Evolutionary conservation across 2,797 vertebrate genomes (phyloP), one percentile per base, ranked within the genome.

Genomic region (Pantherophis alleghaniensis): DNA sequence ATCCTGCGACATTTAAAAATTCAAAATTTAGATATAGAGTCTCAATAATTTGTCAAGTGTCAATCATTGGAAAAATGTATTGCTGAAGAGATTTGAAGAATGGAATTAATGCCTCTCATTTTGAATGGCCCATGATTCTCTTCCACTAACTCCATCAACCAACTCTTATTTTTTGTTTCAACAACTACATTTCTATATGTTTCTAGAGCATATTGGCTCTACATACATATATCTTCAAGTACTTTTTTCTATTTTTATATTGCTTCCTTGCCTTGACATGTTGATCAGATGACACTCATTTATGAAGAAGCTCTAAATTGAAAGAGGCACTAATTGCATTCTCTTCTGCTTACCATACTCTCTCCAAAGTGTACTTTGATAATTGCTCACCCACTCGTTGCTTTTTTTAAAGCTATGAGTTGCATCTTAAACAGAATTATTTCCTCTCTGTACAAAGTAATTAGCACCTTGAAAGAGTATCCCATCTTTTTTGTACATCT

Each of bases 301-400:
- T 91, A 91, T 91, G 86, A 83, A 87, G 63, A 69, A 93, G 66
- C 86, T 89, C n/a, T 88, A 91, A 88, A 93, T 53, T 91, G 92
- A 93, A 93, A 88, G 90, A 93, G 87, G 90, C 66, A 83, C 16
- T 91, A 93, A 91, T 91, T 93, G 87, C 87, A 93, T 91, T 93
- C 86, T 88, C 87, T 91, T 79, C 57, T 91, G 57, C 86, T 91
- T 89, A 57, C 66, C 83, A 32, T 60, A n/a, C 24, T 89, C 66
- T 88, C 87, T 91, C 90, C 57, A 91, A 91, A 91, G 90, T 28
- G 66, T 91, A 88, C 56, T 88, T 89, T 91, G 24, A 87, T 93
- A 91, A 93, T 93, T 93, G 87, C 90, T 93, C 92, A 93, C 90
- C 92, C 90, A 93, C 92, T 83, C 86, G 22, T 89, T 93, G 92